Conservation (phyloP, 2,113 vertebrate species). For the Rhabdomys dilectus region DNA sequence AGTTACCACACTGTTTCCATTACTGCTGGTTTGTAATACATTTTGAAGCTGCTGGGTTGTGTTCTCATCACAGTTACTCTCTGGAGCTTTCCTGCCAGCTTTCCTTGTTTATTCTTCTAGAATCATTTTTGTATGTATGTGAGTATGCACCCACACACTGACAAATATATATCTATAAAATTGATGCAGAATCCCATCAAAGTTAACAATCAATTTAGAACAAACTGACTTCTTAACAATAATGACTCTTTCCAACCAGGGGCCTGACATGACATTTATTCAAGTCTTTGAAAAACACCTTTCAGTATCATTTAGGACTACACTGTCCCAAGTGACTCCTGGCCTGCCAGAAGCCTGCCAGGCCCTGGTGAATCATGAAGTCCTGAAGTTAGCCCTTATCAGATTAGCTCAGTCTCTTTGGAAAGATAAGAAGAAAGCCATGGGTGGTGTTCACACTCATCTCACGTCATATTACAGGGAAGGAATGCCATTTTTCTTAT, state of each 20-base stretch:
- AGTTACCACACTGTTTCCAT: conserved; percentile 1
- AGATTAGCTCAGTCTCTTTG: neutral
- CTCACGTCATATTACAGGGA: neutral
- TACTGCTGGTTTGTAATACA: neutral
- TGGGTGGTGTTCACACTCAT: neutral
- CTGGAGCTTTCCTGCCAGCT: neutral
- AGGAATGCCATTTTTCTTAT: neutral
- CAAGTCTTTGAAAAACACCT: conserved; percentile 26
- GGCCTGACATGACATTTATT: neutral
- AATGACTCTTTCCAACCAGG: neutral
- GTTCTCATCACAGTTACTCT: neutral
- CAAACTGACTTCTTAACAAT: neutral
- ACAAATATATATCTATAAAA: neutral
- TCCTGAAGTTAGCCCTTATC: neutral
- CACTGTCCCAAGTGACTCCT: neutral
- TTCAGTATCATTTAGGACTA: neutral
- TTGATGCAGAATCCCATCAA: neutral
- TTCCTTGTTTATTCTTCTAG: neutral
- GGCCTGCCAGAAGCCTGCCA: neutral
- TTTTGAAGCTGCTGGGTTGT: conserved; percentile 13
- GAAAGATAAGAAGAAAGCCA: neutral
- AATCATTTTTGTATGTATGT: neutral
- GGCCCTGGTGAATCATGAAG: neutral
- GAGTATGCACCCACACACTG: neutral
- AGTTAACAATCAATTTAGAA: neutral